Percentiles rank a stretch among this genome's conserved stretches.
Conservation (phyloP, 2,888 invertebrate species). For the Drosophila parthenogenetica region DNA sequence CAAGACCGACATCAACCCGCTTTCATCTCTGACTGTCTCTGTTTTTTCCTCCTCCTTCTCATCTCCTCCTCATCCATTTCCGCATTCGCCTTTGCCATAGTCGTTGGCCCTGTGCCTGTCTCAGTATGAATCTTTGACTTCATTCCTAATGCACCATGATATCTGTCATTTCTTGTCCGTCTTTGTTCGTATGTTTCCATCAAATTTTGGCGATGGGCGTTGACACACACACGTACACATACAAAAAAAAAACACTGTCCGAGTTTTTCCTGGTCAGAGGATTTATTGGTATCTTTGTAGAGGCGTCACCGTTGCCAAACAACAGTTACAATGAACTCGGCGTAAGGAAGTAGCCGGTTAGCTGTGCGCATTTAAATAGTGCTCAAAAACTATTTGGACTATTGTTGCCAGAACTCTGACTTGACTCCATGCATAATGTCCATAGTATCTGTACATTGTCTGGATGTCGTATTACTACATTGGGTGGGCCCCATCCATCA, state of each 20-base stretch:
- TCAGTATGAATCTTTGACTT: not conserved
- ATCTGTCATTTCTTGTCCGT: conserved; percentile 56
- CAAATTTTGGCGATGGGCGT: conserved; percentile 54
- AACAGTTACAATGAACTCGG: conserved; percentile 64
- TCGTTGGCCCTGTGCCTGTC: not conserved
- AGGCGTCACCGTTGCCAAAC: conserved; percentile 52
- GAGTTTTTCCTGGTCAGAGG: not conserved
- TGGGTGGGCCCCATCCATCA: conserved; percentile 35
- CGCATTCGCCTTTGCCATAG: not conserved
- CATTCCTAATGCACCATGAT: conserved; percentile 64
- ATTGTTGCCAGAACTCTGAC: conserved; percentile 23
- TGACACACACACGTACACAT: conserved; percentile 53
- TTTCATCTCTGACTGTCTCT: not conserved
- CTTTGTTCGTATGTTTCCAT: conserved; percentile 44
- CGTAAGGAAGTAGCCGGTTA: conserved; percentile 83
- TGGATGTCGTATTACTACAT: not conserved
- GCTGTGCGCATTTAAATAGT: conserved; percentile 77
- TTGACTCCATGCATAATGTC: conserved; percentile 7
- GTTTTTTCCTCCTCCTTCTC: too few species aligned
- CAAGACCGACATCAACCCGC: conserved; percentile 10
- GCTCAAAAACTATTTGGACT: conserved; percentile 35
- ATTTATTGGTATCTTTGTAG: conserved; percentile 1
- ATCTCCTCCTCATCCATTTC: too few species aligned
- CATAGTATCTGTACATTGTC: not conserved
- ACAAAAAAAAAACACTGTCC: not conserved